Base-by-base conservation (phyloP, 2,797 vertebrate species). In the Crenichthys baileyi region DNA sequence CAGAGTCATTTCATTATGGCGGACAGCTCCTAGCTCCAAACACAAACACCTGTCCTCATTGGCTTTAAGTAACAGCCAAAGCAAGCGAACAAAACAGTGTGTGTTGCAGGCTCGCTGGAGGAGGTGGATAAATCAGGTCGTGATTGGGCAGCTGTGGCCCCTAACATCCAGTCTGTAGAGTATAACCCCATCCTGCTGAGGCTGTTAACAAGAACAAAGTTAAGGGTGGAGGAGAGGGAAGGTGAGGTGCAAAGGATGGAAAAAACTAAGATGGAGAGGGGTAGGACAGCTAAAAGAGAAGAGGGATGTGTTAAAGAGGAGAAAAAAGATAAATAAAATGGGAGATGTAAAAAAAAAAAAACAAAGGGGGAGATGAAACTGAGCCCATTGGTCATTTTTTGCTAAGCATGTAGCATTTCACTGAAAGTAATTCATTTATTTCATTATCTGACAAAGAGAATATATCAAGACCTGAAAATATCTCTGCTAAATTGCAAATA, bases 61-160 rank as follows among this genome's bases (percentile, higher is more conserved):
- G 73, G 86, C 82, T 85, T 88, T 91, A 92, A 93, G 89, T 92
- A 93, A 93, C 84, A 91, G 81, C 87, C 83, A 78, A 81, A 76
- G 83, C 83, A 79, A 83, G 90, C n/a, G 48, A 83, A 80, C 78
- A 85, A 93, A 92, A 90, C 87, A 89, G 84, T 79, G 86, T 91
- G 83, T 88, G 88, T 83, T 87, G 88, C 84, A 83, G 88, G 80
- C 79, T 88, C 12, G 91, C 88, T 90, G 75, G 80, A 86, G 87
- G 89, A 89, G 88, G 81, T 76, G 91, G 90, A 93, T 95, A 94
- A 94, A 94, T 94, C 93, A 93, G 91, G 73, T 78, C 76, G 85
- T 90, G 92, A 93, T 91, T 93, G 92, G 92, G 91, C 93, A 95
- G 93, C 93, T 94, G 94, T 90, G 93, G 90, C 91, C 90, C 85